A percentile compares a stretch with the other conserved stretches of the same genome.
These are phyloP conservation scores for Coelogynopora nodosa DNA, from an alignment of 2,888 invertebrate species.

Conservation along the genomic window DNA sequence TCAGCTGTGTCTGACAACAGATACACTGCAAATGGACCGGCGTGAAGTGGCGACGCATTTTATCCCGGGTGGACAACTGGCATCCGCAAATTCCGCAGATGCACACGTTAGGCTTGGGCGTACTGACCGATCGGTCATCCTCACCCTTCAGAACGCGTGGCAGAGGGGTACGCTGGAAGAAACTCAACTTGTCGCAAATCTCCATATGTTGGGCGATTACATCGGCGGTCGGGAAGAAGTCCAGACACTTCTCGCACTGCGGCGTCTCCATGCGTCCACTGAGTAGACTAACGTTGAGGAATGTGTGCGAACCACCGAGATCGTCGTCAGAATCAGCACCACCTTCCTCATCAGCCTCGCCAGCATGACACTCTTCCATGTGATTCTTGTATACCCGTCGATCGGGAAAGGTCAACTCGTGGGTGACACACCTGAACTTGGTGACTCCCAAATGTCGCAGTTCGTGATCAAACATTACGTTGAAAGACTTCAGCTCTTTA, in stretches of 20 bases:
- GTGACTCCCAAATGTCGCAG: slow-evolving; percentile 38
- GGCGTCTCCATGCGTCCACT: slow-evolving; percentile 22
- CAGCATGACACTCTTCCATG: slow-evolving; percentile 35
- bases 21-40: slow-evolving; percentile 35
- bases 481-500: slow-evolving; percentile 41
- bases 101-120: background rate
- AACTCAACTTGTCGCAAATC: slow-evolving; percentile 36
- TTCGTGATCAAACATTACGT: slow-evolving; percentile 44
- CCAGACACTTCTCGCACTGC: slow-evolving; percentile 44
- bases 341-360: slow-evolving; percentile 39
- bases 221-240: slow-evolving; percentile 44
- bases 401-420: slow-evolving; percentile 39
- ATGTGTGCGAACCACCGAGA: background rate
- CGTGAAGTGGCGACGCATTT: slow-evolving; percentile 37
- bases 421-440: slow-evolving; percentile 33
- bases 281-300: background rate
- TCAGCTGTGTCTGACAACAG: slow-evolving; percentile 24
- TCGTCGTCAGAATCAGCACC: slow-evolving; percentile 40
- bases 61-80: slow-evolving; percentile 27
- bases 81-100: slow-evolving; percentile 44
- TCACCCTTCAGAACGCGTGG: background rate
- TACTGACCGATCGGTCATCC: background rate
- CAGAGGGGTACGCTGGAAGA: slow-evolving; percentile 32
- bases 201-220: slow-evolving; percentile 35
- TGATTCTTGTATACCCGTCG: slow-evolving; percentile 40